These are phyloP conservation scores for Drosophila sulfurigaster DNA, from an alignment of 1,140 invertebrate species.

Conservation along the genomic window DNA sequence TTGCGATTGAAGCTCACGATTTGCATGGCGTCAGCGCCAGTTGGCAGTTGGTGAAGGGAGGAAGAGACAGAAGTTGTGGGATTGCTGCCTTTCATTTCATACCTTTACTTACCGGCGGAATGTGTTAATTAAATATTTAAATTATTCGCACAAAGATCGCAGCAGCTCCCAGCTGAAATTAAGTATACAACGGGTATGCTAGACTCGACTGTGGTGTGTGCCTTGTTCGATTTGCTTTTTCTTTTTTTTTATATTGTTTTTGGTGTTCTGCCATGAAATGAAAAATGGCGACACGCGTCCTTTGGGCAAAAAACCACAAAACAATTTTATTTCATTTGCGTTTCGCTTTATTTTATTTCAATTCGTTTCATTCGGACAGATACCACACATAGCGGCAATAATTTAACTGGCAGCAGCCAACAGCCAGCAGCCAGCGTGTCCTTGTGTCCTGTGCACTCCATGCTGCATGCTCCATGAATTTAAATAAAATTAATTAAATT, in stretches of 20 bases:
- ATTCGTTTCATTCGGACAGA: conserved; percentile 42
- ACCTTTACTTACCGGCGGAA: conserved; percentile 55
- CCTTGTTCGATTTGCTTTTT: conserved; percentile 51
- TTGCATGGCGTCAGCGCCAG: conserved; percentile 57
- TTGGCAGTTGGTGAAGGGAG: background rate
- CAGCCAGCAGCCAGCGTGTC: conserved; percentile 27
- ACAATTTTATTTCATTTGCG: conserved; percentile 67
- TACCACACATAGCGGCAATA: conserved; percentile 40
- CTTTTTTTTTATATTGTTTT: conserved; percentile 30
- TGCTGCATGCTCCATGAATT: conserved; percentile 39
- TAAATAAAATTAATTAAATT: conserved; percentile 73
- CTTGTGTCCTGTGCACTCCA: conserved; percentile 33
- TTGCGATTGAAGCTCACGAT: conserved; percentile 39
- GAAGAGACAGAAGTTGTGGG: background rate
- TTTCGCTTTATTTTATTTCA: conserved; percentile 52
- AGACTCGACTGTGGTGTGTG: conserved; percentile 15
- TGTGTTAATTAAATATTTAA: conserved; percentile 84
- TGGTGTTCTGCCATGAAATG: conserved; percentile 18
- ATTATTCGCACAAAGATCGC: conserved; percentile 61
- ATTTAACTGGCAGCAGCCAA: conserved; percentile 28
- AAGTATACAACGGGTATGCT: conserved; percentile 1
- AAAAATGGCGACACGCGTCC: conserved; percentile 71
- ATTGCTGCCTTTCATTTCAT: conserved; percentile 17
- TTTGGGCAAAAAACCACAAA: conserved; percentile 74
- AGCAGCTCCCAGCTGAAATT: conserved; percentile 2